Evolutionary conservation across 2,113 vertebrate species (phyloP).

Genomic region (Zootoca vivipara): DNA sequence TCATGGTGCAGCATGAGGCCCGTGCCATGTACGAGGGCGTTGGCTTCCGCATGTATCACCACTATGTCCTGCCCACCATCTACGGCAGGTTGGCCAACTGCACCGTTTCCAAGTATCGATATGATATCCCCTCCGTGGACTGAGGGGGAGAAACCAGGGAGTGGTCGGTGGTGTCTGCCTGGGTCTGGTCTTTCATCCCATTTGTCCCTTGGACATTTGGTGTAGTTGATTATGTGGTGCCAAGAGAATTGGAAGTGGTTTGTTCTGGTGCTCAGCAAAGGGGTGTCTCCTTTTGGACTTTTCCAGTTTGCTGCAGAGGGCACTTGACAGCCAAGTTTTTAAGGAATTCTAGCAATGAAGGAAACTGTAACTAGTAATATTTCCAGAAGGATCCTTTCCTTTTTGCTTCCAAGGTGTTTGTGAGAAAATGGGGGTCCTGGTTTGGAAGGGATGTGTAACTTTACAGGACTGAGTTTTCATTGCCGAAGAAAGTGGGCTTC

Average conservation of each 20-base stretch:
- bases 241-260: background rate
- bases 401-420: background rate
- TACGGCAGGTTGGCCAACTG: conserved; percentile 49
- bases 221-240: no score
- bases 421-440: background rate
- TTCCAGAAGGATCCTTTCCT: no score
- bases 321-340: background rate
- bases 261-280: background rate
- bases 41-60: conserved; percentile 49
- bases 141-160: background rate
- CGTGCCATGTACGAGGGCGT: conserved; percentile 61
- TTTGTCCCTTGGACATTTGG: background rate
- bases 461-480: background rate
- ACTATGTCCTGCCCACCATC: conserved; percentile 59
- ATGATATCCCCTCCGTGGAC: conserved; percentile 5
- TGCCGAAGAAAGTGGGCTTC: background rate
- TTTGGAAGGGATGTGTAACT: background rate
- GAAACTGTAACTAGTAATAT: background rate
- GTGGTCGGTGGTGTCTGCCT: background rate
- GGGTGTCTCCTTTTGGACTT: background rate
- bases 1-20: conserved; percentile 70
- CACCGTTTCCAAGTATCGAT: conserved; percentile 44
- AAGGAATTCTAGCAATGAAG: background rate
- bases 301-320: background rate
- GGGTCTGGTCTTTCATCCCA: background rate